phyloP scores from a whole-genome alignment of 2,888 invertebrate genomes.

The Hydriomena furcata region DNA sequence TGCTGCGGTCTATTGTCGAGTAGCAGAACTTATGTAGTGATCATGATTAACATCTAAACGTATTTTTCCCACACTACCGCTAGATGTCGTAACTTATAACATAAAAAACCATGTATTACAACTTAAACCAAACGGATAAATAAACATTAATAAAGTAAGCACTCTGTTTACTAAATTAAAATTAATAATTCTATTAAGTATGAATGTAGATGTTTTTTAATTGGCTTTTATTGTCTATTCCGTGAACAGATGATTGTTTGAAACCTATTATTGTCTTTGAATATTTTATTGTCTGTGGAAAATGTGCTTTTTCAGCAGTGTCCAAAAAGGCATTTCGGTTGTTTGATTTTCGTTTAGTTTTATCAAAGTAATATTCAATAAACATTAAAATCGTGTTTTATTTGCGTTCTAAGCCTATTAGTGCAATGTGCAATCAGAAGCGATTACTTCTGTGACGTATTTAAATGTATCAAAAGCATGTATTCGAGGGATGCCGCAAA shows the following conservation, averaged over 20 bases:
- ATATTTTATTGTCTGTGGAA: constrained; percentile 20
- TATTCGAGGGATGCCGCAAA: constrained; percentile 85
- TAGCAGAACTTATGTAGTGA: constrained; percentile 20
- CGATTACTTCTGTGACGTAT: constrained; percentile 11
- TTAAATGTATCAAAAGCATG: constrained; percentile 57
- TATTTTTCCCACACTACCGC: too few relatives aligned
- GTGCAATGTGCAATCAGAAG: constrained; percentile 22
- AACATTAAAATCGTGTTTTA: background rate
- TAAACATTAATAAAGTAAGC: too few relatives aligned
- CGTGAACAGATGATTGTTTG: too few relatives aligned
- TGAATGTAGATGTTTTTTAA: too few relatives aligned
- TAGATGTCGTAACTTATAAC: too few relatives aligned
- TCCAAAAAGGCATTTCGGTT: constrained; percentile 19
- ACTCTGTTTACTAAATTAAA: too few relatives aligned
- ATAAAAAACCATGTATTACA: too few relatives aligned
- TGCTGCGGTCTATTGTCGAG: constrained; percentile 25
- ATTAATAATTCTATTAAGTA: too few relatives aligned
- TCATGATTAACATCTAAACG: too few relatives aligned
- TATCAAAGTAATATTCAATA: background rate
- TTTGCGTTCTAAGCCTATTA: background rate
- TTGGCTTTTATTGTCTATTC: too few relatives aligned
- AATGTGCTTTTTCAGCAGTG: constrained; percentile 19
- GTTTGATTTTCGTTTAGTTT: constrained; percentile 10
- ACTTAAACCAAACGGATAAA: too few relatives aligned
- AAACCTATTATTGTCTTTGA: background rate